Percentiles rank a stretch among this genome's conserved stretches.
phyloP scores from a whole-genome alignment of 2,797 vertebrate genomes.

The Falco berigora region DNA sequence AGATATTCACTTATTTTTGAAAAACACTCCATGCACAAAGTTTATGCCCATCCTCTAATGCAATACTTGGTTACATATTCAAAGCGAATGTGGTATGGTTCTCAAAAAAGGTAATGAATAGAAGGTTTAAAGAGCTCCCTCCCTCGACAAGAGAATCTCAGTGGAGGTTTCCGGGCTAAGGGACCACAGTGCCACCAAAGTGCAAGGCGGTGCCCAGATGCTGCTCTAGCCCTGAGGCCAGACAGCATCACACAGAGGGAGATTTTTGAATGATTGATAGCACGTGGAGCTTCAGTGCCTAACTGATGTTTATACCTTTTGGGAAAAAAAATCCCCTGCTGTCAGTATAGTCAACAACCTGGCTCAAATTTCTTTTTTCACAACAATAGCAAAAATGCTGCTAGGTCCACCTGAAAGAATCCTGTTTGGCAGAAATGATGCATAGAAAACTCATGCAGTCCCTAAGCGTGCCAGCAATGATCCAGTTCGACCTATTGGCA shows the following conservation, averaged over 20 bases:
- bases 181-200: background rate
- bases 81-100: background rate
- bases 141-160: background rate
- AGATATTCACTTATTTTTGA: background rate
- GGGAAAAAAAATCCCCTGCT: background rate
- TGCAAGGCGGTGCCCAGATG: background rate
- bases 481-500: background rate
- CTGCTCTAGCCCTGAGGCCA: background rate
- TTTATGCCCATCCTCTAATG: accelerated
- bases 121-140: background rate
- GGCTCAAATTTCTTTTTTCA: background rate
- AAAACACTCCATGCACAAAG: background rate
- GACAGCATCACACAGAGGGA: background rate
- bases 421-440: background rate
- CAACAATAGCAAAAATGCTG: background rate
- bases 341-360: background rate
- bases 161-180: background rate
- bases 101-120: background rate
- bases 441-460: background rate
- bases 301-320: background rate
- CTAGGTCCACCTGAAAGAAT: background rate
- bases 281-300: background rate
- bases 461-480: background rate
- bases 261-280: background rate
- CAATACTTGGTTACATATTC: background rate